These are phyloP conservation scores for Biston stratarius DNA, from an alignment of 2,888 invertebrate genomes.

Conservation along the genomic window DNA sequence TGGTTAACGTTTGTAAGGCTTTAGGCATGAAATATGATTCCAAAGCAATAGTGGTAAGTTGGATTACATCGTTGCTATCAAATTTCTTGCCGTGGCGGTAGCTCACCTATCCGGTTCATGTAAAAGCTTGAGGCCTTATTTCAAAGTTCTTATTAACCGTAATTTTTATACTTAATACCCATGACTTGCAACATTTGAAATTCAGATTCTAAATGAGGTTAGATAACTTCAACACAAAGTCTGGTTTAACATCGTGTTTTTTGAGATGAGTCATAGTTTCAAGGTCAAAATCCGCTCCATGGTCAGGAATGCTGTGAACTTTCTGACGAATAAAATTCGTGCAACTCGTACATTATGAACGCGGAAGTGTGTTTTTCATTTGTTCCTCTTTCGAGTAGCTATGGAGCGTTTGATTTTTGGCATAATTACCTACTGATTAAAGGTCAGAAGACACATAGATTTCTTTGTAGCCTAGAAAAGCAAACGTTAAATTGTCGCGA, in stretches of 20 bases:
- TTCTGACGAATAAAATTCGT: not conserved
- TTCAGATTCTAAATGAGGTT: not conserved
- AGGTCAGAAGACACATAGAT: no score
- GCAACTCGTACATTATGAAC: no score
- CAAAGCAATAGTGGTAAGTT: slow-evolving; percentile 80
- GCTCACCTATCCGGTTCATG: not conserved
- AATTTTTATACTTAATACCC: not conserved
- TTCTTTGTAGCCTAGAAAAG: no score
- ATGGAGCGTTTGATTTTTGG: no score
- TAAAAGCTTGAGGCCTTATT: not conserved
- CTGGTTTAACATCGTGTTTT: not conserved
- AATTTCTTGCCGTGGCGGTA: not conserved
- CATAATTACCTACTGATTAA: no score
- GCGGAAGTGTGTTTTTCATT: no score
- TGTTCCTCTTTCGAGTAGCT: no score
- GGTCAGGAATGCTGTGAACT: not conserved
- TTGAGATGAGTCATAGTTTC: not conserved
- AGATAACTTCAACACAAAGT: not conserved
- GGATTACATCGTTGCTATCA: not conserved
- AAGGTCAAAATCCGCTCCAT: no score
- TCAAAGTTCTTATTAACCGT: not conserved
- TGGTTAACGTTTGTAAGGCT: slow-evolving; percentile 84
- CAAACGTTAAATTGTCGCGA: no score
- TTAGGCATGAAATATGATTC: slow-evolving; percentile 79
- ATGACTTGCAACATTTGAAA: not conserved